Evolutionary conservation across 2,113 vertebrate genomes (phyloP), one percentile per base, ranked within the genome.

Genomic region (Pelodiscus sinensis): DNA sequence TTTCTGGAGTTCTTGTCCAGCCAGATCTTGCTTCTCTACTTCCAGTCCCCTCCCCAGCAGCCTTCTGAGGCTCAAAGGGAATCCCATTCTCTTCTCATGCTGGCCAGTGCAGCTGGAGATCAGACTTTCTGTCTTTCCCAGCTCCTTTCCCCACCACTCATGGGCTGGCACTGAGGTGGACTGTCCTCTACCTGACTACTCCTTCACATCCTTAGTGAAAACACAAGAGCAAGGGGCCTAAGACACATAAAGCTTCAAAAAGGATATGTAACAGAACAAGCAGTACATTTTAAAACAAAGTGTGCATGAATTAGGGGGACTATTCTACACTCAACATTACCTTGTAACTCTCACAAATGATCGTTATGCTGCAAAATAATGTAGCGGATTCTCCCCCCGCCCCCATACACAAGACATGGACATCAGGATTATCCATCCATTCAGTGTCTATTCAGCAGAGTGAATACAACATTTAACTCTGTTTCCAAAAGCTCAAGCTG

Each of bases 371-470:
- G 68, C 60, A 89, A 68, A 31, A 86, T 25, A 27, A 73, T 24
- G n/a, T 13, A 44, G 21, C 18, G 3, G 35, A 57, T 2, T 4
- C 9, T 3, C 56, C 56, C 21, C 3, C 6, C 7, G 19, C 2
- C 21, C 8, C 56, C 60, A 31, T 15, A 65, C 62, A 65, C 14
- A 73, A 7, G 1, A 9, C 38, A 38, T 35, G 22, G 65, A 55
- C 4, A 38, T 0, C 1, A 51, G 25, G 9, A 24, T 57, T 31
- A 29, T 0, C 0, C 52, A 25, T 2, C 25, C 10, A 10, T 1
- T 2, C 0, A 0, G 9, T 60, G 68, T 35, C 54, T 51, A 60
- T 27, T 31, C 2, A 51, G 87, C 4, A 1, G 3, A 27, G 80
- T 19, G 75, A 86, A 75, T 1, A 8, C 16, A 71, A 35, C 9